Base-by-base conservation (phyloP, 2,113 vertebrate species). In the Zootoca vivipara region DNA sequence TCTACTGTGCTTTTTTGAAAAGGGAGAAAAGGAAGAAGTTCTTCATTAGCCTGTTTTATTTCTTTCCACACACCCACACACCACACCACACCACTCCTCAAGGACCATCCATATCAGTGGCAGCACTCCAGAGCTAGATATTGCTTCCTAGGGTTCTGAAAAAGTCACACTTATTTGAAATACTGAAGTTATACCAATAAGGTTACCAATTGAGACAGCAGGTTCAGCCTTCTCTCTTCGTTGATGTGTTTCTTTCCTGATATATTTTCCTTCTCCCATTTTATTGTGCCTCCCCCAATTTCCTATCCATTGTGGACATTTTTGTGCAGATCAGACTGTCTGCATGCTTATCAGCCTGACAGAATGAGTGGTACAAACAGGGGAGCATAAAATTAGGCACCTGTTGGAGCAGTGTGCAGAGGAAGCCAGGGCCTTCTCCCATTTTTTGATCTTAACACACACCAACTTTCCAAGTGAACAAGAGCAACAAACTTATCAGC, bases 11-110 rank as follows among this genome's bases (percentile, higher is more conserved):
- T 16, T 58, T 56, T 64, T 79, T 89, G 89, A 82, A 79, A 85
- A 20, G 67, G 20, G 86, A 83, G 88, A 22, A 52, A 69, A 18
- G 10, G 12, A 38, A 62, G 82, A 93, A 91, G 87, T 92, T 93
- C 81, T 90, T 85, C 64, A 92, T 92, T 90, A 77, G 85, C 62
- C 82, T 75, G 92, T 35, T 77, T 35, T 65, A 10, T 18, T 20
- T 30, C 1, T 22, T 15, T 28, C 3, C 56, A 7, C n/a, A 22
- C 24, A n/a, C 26, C 38, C 81, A 83, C 0, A 46, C 46, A 2
- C 77, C 40, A 46, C 46, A 2, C 77, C 40, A 67, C 8, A 13
- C 42, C 18, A 18, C n/a, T 65, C 28, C 38, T 67, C 7, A 35
- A 78, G 15, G 62, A n/a, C 81, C 81, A 69, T 82, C 70, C 9